phyloP scores from a whole-genome alignment of 2,113 vertebrate species.

The Cebus imitator region DNA sequence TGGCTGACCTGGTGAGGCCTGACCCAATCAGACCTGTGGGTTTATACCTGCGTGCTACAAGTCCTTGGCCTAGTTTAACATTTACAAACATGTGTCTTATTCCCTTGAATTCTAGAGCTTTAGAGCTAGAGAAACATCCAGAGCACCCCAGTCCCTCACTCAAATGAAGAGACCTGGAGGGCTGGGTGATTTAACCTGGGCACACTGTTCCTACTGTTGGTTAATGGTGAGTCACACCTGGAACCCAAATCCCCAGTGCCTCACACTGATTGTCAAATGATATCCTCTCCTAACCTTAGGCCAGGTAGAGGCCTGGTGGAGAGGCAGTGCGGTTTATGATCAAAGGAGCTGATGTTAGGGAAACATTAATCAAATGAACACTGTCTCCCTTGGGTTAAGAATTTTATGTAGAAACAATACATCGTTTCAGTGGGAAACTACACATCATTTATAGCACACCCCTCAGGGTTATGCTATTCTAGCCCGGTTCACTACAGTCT shows the following conservation, averaged over 20 bases:
- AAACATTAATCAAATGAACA: neutral
- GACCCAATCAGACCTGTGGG: neutral
- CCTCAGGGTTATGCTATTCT: neutral
- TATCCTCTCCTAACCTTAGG: neutral
- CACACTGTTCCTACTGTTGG: neutral
- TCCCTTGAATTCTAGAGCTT: neutral
- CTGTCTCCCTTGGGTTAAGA: neutral
- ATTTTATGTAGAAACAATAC: neutral
- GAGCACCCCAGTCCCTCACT: neutral
- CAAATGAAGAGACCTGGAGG: neutral
- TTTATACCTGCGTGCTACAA: neutral
- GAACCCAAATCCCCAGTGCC: neutral
- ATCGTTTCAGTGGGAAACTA: neutral
- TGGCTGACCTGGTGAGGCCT: neutral
- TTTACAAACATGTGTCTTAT: neutral
- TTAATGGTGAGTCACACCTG: neutral
- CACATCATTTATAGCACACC: neutral
- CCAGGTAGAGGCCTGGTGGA: neutral
- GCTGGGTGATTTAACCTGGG: neutral
- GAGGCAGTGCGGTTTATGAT: no score
- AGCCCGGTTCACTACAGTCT: neutral
- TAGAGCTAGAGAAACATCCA: neutral
- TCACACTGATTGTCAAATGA: neutral
- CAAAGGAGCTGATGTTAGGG: neutral
- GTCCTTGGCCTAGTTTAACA: neutral